Evolutionary conservation across 2,888 invertebrate species (phyloP).

Genomic region (Polyommatus icarus): DNA sequence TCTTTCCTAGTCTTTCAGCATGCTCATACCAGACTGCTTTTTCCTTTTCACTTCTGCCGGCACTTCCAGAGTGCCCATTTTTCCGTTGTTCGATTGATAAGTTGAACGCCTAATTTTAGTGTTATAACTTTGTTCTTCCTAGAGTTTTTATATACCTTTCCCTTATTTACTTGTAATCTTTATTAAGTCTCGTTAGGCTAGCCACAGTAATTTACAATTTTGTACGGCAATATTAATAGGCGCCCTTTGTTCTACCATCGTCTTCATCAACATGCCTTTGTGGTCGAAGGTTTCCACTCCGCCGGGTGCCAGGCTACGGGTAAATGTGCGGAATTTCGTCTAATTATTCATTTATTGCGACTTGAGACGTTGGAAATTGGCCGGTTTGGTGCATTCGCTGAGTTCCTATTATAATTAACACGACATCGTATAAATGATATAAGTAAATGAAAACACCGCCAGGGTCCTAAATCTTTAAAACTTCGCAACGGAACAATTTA

Average conservation of each 20-base stretch:
- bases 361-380: conserved; percentile 10
- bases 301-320: conserved; percentile 39
- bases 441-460: no score
- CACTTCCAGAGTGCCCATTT: no score
- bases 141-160: neutral
- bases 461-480: no score
- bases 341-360: conserved; percentile 35
- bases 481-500: no score
- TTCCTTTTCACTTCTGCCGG: no score
- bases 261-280: conserved; percentile 64
- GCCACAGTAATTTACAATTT: conserved; percentile 34
- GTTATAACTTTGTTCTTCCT: neutral
- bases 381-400: neutral
- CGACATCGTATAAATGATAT: no score
- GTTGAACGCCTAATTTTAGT: no score
- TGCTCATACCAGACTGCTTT: no score
- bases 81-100: no score
- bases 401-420: neutral
- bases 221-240: conserved; percentile 41
- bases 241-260: conserved; percentile 49
- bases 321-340: conserved; percentile 42
- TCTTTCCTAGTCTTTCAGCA: no score
- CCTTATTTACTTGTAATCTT: neutral
- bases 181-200: conserved; percentile 34
- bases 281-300: conserved; percentile 61